Evolutionary conservation across 2,113 vertebrate species (phyloP).

Genomic region (Henicopernis longicauda): DNA sequence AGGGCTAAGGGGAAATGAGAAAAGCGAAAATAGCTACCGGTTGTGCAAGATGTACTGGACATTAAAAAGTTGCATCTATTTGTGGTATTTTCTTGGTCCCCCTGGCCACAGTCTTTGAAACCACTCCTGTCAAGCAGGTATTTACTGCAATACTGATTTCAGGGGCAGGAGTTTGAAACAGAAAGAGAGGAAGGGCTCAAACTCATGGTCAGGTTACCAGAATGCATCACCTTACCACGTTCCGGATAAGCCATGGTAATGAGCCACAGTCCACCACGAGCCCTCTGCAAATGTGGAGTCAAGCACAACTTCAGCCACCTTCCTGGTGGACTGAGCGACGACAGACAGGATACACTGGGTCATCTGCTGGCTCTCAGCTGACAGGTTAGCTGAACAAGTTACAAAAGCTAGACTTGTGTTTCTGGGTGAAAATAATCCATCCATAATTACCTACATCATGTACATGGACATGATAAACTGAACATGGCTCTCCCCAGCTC

Average conservation of each 20-base stretch:
- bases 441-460: fast-evolving
- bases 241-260: not conserved
- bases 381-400: not conserved
- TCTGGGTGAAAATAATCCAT: not conserved
- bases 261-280: not conserved
- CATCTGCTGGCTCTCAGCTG: not conserved
- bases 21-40: not conserved
- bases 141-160: not conserved
- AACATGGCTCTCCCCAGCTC: not conserved
- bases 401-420: not conserved
- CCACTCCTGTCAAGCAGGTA: not conserved
- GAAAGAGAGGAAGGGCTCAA: not conserved
- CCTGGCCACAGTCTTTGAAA: not conserved
- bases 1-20: not conserved
- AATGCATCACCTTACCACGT: not conserved
- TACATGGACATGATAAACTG: not conserved
- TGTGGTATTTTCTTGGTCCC: not conserved
- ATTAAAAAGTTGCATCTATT: not conserved
- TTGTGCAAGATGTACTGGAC: not conserved
- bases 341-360: not conserved
- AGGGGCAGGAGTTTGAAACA: not conserved
- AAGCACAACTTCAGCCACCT: not conserved
- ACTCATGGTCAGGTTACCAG: not conserved
- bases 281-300: fast-evolving
- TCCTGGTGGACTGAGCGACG: not conserved